A percentile compares a stretch with the other conserved stretches of the same genome.
Evolutionary conservation across 2,888 invertebrate genomes (phyloP).

Genomic region (Halictus quadricinctus): DNA sequence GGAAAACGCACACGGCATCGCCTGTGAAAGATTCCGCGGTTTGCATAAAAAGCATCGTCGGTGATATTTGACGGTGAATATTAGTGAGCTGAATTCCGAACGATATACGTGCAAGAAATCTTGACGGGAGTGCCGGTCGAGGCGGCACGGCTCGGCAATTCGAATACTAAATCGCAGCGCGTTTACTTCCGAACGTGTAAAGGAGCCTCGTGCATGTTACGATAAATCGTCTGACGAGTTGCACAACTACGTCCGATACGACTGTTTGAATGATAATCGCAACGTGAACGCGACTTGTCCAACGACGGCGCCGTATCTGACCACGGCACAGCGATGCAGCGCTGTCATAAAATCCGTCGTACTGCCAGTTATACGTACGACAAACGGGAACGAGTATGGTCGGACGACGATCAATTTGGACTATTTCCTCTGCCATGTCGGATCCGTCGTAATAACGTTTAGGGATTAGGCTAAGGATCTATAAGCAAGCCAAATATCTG

Average conservation of each 20-base stretch:
- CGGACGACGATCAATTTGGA: background rate
- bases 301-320: background rate
- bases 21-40: slow-evolving; percentile 51
- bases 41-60: slow-evolving; percentile 61
- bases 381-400: background rate
- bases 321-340: background rate
- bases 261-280: slow-evolving; percentile 5
- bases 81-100: slow-evolving; percentile 57
- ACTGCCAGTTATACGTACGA: background rate
- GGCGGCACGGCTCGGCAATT: slow-evolving; percentile 51
- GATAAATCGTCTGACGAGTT: background rate
- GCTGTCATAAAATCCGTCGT: background rate
- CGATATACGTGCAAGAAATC: slow-evolving; percentile 67
- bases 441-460: too few relatives aligned
- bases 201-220: background rate
- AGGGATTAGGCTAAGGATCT: too few relatives aligned
- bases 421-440: background rate
- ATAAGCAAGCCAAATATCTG: too few relatives aligned
- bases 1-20: slow-evolving; percentile 26
- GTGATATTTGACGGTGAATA: slow-evolving; percentile 59
- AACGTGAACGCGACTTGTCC: background rate
- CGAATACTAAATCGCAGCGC: slow-evolving; percentile 59
- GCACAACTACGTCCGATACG: background rate
- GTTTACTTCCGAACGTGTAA: slow-evolving; percentile 14
- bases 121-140: slow-evolving; percentile 56